Evolutionary conservation across 2,113 vertebrate genomes (phyloP).

Genomic region (Saguinus midas): DNA sequence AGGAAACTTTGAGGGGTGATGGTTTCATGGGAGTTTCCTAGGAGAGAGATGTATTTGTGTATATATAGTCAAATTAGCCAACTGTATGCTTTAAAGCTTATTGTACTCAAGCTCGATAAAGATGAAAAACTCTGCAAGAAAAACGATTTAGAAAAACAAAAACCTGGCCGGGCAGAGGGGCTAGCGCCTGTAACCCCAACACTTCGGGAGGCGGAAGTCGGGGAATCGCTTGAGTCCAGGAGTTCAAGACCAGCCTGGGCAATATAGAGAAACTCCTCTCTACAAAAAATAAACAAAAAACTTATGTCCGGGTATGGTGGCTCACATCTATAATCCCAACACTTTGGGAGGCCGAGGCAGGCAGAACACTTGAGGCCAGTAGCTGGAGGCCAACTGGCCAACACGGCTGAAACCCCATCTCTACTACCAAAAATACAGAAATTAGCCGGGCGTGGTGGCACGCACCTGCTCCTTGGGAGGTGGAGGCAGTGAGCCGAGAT

Average conservation of each 20-base stretch:
- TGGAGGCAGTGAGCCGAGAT: no score
- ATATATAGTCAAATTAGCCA: not conserved
- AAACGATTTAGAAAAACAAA: not conserved
- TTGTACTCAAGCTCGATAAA: not conserved
- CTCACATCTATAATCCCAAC: not conserved
- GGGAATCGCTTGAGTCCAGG: not conserved
- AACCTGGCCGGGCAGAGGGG: not conserved
- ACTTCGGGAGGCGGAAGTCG: not conserved
- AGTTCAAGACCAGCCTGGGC: not conserved
- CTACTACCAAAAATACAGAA: no score
- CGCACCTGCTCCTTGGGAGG: no score
- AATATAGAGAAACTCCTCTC: not conserved
- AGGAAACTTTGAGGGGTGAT: not conserved
- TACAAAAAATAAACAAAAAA: not conserved
- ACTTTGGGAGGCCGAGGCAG: no score
- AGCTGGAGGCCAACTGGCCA: no score
- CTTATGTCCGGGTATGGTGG: not conserved
- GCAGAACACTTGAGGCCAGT: no score
- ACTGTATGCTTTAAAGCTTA: not conserved
- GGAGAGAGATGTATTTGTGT: not conserved
- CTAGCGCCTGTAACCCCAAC: not conserved
- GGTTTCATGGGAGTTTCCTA: not conserved
- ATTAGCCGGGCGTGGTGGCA: no score
- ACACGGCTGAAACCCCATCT: no score
- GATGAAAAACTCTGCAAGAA: not conserved